phyloP scores from a whole-genome alignment of 1,140 invertebrate genomes.

The Myzus persicae region DNA sequence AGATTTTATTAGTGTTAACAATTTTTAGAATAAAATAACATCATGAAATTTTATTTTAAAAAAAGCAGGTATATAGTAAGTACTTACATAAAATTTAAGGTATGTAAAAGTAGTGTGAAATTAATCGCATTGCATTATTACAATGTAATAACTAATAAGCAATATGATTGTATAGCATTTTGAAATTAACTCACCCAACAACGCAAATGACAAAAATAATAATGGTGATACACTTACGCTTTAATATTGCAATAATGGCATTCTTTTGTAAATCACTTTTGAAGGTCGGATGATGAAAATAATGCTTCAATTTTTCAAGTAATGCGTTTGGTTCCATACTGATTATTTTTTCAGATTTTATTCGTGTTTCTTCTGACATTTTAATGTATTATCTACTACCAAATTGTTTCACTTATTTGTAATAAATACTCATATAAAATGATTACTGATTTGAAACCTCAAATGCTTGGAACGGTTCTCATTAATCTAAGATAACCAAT shows the following conservation, averaged over 20 bases:
- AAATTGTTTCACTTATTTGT: neutral
- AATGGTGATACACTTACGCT: slow-evolving; percentile 64
- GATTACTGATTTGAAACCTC: neutral
- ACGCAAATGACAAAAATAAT: slow-evolving; percentile 28
- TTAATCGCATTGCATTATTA: neutral
- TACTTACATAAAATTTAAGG: neutral
- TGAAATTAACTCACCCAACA: neutral
- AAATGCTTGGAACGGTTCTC: neutral
- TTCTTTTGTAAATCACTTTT: slow-evolving; percentile 69
- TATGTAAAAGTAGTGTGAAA: neutral
- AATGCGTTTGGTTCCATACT: neutral
- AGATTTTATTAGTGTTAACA: neutral
- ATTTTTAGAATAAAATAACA: neutral
- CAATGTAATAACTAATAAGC: neutral
- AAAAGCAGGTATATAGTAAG: too few relatives aligned
- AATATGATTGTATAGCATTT: neutral
- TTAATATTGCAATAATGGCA: slow-evolving; percentile 66
- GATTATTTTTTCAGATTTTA: neutral
- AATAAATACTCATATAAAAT: neutral
- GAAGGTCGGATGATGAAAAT: slow-evolving; percentile 63
- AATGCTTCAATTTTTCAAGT: slow-evolving; percentile 29
- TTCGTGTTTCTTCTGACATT: neutral
- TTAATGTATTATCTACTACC: neutral
- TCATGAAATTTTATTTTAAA: neutral
- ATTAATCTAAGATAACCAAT: neutral